Evolutionary conservation across 2,888 invertebrate genomes (phyloP), one percentile per base, ranked within the genome.

Genomic region (Willowsia nigromaculata): DNA sequence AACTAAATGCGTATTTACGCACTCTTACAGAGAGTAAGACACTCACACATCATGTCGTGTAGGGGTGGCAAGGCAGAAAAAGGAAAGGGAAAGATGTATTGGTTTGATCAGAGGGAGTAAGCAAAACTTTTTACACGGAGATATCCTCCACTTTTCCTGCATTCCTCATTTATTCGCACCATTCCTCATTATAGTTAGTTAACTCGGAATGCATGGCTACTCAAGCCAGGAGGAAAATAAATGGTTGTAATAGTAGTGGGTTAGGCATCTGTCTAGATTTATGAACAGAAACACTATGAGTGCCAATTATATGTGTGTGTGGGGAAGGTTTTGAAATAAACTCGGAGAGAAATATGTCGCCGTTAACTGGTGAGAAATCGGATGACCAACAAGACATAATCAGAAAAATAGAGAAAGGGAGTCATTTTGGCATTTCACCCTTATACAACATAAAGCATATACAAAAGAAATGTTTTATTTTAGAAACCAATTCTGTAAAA

Each of bases 211-310:
- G 86, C 85, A 81, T 86, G 86, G 80, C 81, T 71, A 81, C 80
- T 81, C 86, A 86, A 81, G 86, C 86, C 78, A 56, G n/a, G 59
- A 30, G 56, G 18, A 74, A 18, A 9, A 43, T n/a, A 47, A 40
- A 37, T n/a, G 74, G 47, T 56, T 47, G 76, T 81, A 33, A 1
- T 15, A 65, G 43, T 30, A 53, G 71, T 47, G 59, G 84, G 62
- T 68, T 65, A 82, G 62, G 56, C 88, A 74, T 88, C 85, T 85
- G 80, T 80, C 84, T 89, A 85, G 83, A 84, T 89, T 87, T 87
- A 74, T 80, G 86, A 78, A 56, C 85, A 85, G 85, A 27, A 62
- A 37, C 74, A 62, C 33, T 9, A 37, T 40, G 47, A 43, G 76
- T 85, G 80, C 83, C 78, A 84, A 88, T 87, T 80, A 90, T 30